Evolutionary conservation across 1,140 invertebrate genomes (phyloP), one percentile per base, ranked within the genome.

Genomic region (Drosophila obscura): DNA sequence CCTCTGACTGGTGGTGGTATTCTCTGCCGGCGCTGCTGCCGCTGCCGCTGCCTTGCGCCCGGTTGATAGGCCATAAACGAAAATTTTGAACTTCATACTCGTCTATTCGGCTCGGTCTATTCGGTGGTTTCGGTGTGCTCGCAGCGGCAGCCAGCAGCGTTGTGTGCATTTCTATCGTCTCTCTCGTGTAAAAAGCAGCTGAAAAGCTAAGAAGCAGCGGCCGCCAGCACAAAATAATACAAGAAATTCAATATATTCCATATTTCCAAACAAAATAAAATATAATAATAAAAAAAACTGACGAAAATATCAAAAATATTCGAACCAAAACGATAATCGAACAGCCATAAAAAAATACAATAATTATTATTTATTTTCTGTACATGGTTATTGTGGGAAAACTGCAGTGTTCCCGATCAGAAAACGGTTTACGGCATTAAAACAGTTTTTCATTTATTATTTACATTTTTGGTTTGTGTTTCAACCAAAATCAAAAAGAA

Each of bases 71-170:
- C 81, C 78, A 89, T 88, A 90, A 91, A 91, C 87, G 89, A 77
- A 91, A 83, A 79, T 91, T 87, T 75, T 73, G 68, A 90, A 73
- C 76, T 84, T 80, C 75, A 77, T 75, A 67, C 77, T 90, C 72
- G 88, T 90, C 88, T 91, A 91, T 92, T 92, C 91, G 89, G 91
- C 79, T 75, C 89, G 88, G 35, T 39, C 35, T 39, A 39, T 39
- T 39, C 35, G 35, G 35, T 90, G 90, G 90, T 91, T 91, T 91
- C 90, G 90, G 90, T 90, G 87, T 91, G 90, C 90, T 84, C 82
- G 90, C 83, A 81, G 79, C 80, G 77, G 90, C 81, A 88, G 84
- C 65, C 80, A 81, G 72, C 48, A 74, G 85, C 73, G 67, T 82
- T 80, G 76, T 90, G 87, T 87, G 87, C 87, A 90, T 79, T 90